Conservation (phyloP, 2,888 invertebrate genomes). For the Tanypteryx hageni region DNA sequence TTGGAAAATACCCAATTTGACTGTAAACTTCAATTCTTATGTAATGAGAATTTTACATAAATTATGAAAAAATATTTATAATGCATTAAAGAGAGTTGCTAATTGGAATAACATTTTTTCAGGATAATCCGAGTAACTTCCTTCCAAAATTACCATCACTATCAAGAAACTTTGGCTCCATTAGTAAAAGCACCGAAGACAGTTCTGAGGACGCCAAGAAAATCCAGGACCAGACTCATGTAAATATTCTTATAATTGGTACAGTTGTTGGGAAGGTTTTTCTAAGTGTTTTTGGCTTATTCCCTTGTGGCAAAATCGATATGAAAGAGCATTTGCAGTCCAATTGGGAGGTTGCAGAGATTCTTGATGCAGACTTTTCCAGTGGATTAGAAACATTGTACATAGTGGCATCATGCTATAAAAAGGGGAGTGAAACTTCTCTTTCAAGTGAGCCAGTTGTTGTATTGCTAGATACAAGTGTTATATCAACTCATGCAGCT, state of each 20-base stretch:
- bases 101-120: slow-evolving; percentile 60
- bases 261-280: slow-evolving; percentile 82
- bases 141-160: slow-evolving; percentile 77
- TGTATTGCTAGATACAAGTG: slow-evolving; percentile 78
- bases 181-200: slow-evolving; percentile 73
- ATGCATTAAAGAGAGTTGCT: too few relatives aligned
- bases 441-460: slow-evolving; percentile 57
- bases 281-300: slow-evolving; percentile 90
- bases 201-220: slow-evolving; percentile 77
- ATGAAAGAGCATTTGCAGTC: slow-evolving; percentile 72
- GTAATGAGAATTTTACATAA: too few relatives aligned
- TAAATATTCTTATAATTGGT: slow-evolving; percentile 89
- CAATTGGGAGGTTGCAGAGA: slow-evolving; percentile 33
- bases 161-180: slow-evolving; percentile 74
- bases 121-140: slow-evolving; percentile 78
- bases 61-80: too few relatives aligned
- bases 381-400: slow-evolving; percentile 84
- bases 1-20: too few relatives aligned
- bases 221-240: slow-evolving; percentile 79
- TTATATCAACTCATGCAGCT: slow-evolving; percentile 81
- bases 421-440: slow-evolving; percentile 15
- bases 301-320: slow-evolving; percentile 85
- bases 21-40: too few relatives aligned
- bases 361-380: slow-evolving; percentile 81
- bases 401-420: slow-evolving; percentile 76